A percentile compares a stretch with the other conserved stretches of the same genome.
Evolutionary conservation across 2,797 vertebrate genomes (phyloP).

Genomic region (Takifugu ocellatus): DNA sequence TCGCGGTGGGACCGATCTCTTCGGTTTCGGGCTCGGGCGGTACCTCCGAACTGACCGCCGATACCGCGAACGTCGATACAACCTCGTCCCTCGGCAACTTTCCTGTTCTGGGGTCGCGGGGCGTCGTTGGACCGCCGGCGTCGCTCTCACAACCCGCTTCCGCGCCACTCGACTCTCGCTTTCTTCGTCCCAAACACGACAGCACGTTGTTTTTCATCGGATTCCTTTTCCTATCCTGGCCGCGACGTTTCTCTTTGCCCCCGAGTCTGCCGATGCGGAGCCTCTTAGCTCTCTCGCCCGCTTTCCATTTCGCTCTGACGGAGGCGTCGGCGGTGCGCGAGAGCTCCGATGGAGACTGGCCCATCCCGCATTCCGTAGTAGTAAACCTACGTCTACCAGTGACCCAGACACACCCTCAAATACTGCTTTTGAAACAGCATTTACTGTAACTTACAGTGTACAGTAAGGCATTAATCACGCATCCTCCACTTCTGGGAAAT

Average conservation of each 20-base stretch:
- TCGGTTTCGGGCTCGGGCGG: constrained; percentile 13
- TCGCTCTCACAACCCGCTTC: constrained; percentile 30
- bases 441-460: constrained; percentile 9
- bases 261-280: constrained; percentile 34
- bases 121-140: constrained; percentile 38
- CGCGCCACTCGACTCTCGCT: constrained; percentile 44
- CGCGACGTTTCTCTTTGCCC: constrained; percentile 26
- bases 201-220: constrained; percentile 71
- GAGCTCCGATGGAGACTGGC: constrained; percentile 66
- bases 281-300: constrained; percentile 25
- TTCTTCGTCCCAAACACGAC: constrained; percentile 61
- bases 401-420: constrained; percentile 58
- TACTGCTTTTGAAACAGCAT: constrained; percentile 1
- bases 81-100: constrained; percentile 59
- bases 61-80: constrained; percentile 29
- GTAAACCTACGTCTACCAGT: background rate
- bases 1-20: constrained; percentile 16
- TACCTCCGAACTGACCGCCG: constrained; percentile 15
- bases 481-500: constrained; percentile 17
- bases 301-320: constrained; percentile 49
- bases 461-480: constrained; percentile 41
- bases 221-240: constrained; percentile 48
- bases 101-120: constrained; percentile 51
- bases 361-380: constrained; percentile 74
- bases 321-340: constrained; percentile 36